Percentiles rank a stretch among this genome's conserved stretches.
phyloP scores from a whole-genome alignment of 2,888 invertebrate genomes.

The Tiliacea citrago region DNA sequence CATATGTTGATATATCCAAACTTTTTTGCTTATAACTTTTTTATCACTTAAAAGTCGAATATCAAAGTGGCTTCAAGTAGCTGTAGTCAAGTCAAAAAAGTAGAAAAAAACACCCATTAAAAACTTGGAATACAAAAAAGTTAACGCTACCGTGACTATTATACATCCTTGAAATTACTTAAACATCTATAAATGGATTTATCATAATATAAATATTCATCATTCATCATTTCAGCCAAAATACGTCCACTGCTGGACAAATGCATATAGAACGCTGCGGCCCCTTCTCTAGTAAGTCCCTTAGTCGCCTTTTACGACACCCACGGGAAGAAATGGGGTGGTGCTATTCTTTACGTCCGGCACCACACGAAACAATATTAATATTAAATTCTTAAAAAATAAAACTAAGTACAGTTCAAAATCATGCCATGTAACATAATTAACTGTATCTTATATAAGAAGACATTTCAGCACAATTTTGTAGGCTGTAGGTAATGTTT shows the following conservation, averaged over 20 bases:
- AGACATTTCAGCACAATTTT: neutral
- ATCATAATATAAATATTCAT: neutral
- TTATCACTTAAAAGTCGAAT: constrained; percentile 33
- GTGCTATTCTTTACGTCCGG: no score
- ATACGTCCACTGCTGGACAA: no score
- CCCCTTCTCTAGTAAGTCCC: no score
- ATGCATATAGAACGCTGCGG: no score
- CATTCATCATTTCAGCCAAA: no score
- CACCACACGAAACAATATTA: no score
- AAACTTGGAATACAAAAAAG: constrained; percentile 29
- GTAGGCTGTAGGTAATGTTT: constrained; percentile 3
- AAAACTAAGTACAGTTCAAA: neutral
- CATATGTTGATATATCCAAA: constrained; percentile 10
- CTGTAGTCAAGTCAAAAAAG: constrained; percentile 3
- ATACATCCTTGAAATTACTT: constrained; percentile 12
- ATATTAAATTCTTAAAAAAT: neutral
- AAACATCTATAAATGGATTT: neutral
- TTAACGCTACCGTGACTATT: constrained; percentile 36
- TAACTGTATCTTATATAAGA: neutral
- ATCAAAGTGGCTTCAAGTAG: constrained; percentile 37
- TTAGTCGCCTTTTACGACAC: no score
- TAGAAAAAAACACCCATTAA: constrained; percentile 16
- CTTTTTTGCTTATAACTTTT: constrained; percentile 39
- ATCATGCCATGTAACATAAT: neutral
- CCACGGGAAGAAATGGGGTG: no score